Base-by-base conservation (phyloP, 2,113 vertebrate species). In the Thalassarche chlororhynchos region DNA sequence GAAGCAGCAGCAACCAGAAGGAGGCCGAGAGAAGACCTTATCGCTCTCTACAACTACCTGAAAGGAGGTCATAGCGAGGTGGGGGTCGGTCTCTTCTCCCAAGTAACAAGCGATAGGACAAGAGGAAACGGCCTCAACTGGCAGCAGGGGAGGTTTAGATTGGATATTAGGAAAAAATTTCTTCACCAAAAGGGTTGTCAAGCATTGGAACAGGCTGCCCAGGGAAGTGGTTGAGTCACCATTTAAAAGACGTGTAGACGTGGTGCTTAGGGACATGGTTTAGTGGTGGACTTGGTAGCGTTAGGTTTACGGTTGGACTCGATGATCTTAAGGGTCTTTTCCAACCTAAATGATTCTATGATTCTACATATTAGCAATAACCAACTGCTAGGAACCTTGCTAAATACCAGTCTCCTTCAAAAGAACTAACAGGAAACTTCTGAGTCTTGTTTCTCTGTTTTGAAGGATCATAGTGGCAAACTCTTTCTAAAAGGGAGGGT, bases 291-390 rank as follows among this genome's bases (percentile, higher is more conserved):
- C 23, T 47, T 47, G 47, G 34, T 5, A 47, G 51, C 21, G 13
- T 3, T 23, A 29, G 10, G 12, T 55, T 55, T 7, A n/a, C 2
- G 1, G 24, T 7, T 72, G 58, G 29, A 40, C 24, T 55, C 0
- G 0, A 29, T 18, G 65, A 38, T 29, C 65, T 64, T 80, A 62
- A 6, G 8, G 14, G 11, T 47, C 28, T 49, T 55, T 49, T 40
- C 24, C 40, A 64, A 55, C 34, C 14, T 31, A 19, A 65, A 66
- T 3, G 7, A 40, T 62, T 54, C n/a, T 20, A 7, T 57, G 8
- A 24, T 52, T 70, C 57, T 51, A 40, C 8, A 4, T 51, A 29
- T 40, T 34, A 72, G 10, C 36, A 46, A 55, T 0, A 57, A 25
- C 8, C 11, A 46, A 17, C 34, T 36, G 10, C 54, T 42, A 44